These are phyloP conservation scores for Hippocampus barbouri DNA, from an alignment of 2,113 vertebrate species.

Conservation along the genomic window DNA sequence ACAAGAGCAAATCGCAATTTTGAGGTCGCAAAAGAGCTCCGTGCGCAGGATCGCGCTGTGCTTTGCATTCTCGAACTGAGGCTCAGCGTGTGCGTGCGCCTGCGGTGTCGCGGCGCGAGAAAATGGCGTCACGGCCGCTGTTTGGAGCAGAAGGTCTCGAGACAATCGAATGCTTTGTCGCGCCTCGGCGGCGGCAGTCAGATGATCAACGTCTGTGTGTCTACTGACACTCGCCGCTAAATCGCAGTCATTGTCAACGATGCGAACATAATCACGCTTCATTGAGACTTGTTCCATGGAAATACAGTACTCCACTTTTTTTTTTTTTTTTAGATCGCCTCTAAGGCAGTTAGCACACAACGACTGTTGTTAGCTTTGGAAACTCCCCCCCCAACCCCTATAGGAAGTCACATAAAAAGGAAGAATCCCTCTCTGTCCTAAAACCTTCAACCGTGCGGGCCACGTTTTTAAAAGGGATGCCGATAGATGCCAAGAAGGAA, in stretches of 20 bases:
- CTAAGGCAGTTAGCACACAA: background rate
- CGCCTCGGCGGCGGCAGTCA: background rate
- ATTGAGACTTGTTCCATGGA: background rate
- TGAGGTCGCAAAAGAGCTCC: too few species aligned
- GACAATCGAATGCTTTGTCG: constrained; percentile 6
- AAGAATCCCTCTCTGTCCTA: background rate
- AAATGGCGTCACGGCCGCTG: background rate
- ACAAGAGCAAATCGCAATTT: too few species aligned
- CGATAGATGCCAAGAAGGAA: background rate
- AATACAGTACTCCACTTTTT: background rate
- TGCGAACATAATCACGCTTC: background rate
- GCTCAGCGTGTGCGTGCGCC: background rate
- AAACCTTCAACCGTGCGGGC: background rate
- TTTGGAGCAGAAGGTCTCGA: background rate
- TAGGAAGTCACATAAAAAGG: background rate
- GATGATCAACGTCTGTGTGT: constrained; percentile 3
- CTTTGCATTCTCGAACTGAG: background rate
- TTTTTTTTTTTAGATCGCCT: background rate
- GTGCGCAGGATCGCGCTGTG: too few species aligned
- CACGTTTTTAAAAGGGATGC: too few species aligned
- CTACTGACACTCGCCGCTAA: background rate
- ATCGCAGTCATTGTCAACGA: background rate
- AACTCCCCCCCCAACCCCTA: background rate
- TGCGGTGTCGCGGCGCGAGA: background rate
- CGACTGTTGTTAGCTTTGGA: background rate